phyloP scores from a whole-genome alignment of 1,140 invertebrate species.

The Macrotrachela quadricornifera region DNA sequence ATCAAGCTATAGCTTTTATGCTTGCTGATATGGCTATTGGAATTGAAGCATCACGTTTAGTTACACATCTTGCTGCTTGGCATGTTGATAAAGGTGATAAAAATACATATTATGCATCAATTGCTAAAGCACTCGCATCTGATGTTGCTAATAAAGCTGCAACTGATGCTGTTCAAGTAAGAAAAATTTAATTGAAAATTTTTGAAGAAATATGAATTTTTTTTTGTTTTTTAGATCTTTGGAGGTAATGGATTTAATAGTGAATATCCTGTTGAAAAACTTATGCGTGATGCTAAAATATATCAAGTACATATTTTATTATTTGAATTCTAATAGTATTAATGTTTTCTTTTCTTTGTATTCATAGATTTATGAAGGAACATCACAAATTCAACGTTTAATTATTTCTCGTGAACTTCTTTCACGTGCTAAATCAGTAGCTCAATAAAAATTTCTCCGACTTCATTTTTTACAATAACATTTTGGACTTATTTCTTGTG shows the following conservation, averaged over 20 bases:
- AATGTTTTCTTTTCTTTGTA: neutral
- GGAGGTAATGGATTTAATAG: constrained; percentile 92
- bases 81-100: constrained; percentile 55
- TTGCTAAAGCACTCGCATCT: constrained; percentile 72
- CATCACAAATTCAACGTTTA: constrained; percentile 78
- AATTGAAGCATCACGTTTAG: constrained; percentile 61
- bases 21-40: constrained; percentile 80
- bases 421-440: neutral
- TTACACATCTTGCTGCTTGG: constrained; percentile 67
- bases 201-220: no score
- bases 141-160: constrained; percentile 85
- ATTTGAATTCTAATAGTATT: neutral
- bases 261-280: constrained; percentile 91
- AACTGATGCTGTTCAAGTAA: constrained; percentile 62
- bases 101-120: constrained; percentile 67
- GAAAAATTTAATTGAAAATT: neutral
- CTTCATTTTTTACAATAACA: no score
- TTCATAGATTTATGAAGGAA: constrained; percentile 73
- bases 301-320: constrained; percentile 41
- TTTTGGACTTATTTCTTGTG: no score
- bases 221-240: constrained; percentile 46
- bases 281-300: constrained; percentile 98
- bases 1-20: constrained; percentile 72
- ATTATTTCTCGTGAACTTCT: constrained; percentile 68
- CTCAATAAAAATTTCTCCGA: no score